These are phyloP conservation scores for Crypturellus undulatus DNA, from an alignment of 2,113 vertebrate genomes.

Conservation along the genomic window DNA sequence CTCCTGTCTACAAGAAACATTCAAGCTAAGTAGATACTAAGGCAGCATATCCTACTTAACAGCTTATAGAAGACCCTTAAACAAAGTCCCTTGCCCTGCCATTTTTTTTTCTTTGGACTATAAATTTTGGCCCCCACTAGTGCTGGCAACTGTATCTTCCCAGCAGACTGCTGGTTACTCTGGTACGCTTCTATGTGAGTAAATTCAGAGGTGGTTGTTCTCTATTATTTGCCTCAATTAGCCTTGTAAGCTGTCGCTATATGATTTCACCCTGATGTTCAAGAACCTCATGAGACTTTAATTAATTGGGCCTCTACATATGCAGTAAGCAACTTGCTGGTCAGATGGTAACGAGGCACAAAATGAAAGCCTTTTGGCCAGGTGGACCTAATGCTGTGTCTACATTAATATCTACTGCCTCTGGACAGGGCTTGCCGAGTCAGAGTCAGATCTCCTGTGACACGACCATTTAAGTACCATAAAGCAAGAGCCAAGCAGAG, in stretches of 20 bases:
- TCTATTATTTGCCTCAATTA: neutral
- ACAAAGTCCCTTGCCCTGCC: neutral
- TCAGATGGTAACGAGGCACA: neutral
- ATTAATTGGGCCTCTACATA: neutral
- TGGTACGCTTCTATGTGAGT: neutral
- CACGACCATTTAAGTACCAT: too few species aligned
- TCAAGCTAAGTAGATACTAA: neutral
- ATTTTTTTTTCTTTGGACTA: neutral
- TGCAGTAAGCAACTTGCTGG: neutral
- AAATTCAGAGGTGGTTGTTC: neutral
- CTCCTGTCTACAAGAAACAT: neutral
- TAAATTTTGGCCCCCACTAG: neutral
- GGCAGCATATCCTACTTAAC: neutral
- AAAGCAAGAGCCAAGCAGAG: neutral
- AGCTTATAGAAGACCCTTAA: neutral
- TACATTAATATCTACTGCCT: neutral
- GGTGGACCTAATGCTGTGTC: neutral
- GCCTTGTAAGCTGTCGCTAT: neutral
- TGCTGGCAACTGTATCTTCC: neutral
- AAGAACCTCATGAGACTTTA: neutral
- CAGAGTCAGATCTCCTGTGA: neutral
- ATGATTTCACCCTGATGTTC: neutral
- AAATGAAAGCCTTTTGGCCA: neutral
- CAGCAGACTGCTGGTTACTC: neutral
- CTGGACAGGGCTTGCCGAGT: neutral